Evolutionary conservation across 1,140 invertebrate species (phyloP).

Genomic region (Musca vetustissima): DNA sequence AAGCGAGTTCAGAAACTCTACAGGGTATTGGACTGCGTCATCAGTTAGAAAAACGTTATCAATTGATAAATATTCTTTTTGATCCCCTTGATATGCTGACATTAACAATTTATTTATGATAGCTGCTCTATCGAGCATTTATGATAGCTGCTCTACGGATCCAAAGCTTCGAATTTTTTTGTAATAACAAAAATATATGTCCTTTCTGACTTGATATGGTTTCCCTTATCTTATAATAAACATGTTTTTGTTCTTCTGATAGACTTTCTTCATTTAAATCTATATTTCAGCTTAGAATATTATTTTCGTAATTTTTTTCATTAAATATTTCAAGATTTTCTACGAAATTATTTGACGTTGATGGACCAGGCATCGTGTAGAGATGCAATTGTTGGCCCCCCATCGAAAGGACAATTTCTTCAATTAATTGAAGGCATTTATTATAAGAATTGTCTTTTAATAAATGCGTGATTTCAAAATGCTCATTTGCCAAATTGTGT

Average conservation of each 20-base stretch:
- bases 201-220: background rate
- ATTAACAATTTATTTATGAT: background rate
- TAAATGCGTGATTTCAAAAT: no score
- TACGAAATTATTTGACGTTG: no score
- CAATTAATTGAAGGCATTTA: no score
- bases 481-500: no score
- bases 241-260: background rate
- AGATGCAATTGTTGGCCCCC: no score
- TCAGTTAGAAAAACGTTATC: slow-evolving; percentile 47
- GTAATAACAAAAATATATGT: background rate
- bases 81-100: background rate
- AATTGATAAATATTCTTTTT: slow-evolving; percentile 50
- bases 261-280: background rate
- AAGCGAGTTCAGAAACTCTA: no score
- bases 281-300: background rate
- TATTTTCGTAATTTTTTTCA: background rate
- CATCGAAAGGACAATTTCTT: no score
- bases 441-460: no score
- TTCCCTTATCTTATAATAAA: background rate
- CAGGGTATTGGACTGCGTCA: slow-evolving; percentile 54
- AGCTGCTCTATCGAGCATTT: background rate
- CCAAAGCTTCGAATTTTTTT: background rate
- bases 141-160: background rate
- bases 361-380: no score
- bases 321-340: background rate